Base-by-base conservation (phyloP, 1,140 invertebrate genomes). In the Hyposmocoma kahamanoa region DNA sequence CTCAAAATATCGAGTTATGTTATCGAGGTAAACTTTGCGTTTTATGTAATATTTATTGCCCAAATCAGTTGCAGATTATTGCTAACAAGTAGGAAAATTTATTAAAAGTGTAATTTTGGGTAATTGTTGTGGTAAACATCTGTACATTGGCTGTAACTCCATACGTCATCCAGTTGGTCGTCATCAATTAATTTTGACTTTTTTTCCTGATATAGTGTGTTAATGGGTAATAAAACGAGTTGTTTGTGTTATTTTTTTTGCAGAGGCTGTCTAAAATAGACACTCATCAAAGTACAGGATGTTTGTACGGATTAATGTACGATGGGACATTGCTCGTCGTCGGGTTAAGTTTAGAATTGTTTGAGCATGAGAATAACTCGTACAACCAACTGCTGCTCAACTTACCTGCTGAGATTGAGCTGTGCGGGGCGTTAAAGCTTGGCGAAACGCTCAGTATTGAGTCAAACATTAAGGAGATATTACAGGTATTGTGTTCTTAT, bases 231-330 rank as follows among this genome's bases (percentile, higher is more conserved):
- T 36, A 13, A 2, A 36, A 13, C 18, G 15, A n/a, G 10, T n/a
- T 26, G 32, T 36, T 15, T 17, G 15, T n/a, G n/a, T n/a, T n/a
- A n/a, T n/a, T n/a, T 47, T 42, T 49, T 46, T 62, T 67, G 42
- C 62, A 84, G 81, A 67, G 79, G 50, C 59, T 84, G 54, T 81
- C 71, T 45, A 69, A 65, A 53, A 67, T 81, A 42, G 88, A 89
- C 57, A 75, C 82, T 47, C 74, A 89, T 50, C 86, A 88, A 44
- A 88, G 80, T 57, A 89, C 87, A 72, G 93, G 92, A 52, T 91
- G 91, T 69, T 78, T 94, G 34, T 94, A 91, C 74, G 93, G 93
- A 28, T 88, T 93, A 36, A 90, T 93, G 73, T 90, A 91, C 62
- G 89, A 94, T 67, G 89, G 91, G 50, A 91, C 89, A 17, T 72